A percentile compares a stretch with the other conserved stretches of the same genome.
Evolutionary conservation across 1,140 invertebrate species (phyloP).

Genomic region (Carcinoscorpius rotundicauda): DNA sequence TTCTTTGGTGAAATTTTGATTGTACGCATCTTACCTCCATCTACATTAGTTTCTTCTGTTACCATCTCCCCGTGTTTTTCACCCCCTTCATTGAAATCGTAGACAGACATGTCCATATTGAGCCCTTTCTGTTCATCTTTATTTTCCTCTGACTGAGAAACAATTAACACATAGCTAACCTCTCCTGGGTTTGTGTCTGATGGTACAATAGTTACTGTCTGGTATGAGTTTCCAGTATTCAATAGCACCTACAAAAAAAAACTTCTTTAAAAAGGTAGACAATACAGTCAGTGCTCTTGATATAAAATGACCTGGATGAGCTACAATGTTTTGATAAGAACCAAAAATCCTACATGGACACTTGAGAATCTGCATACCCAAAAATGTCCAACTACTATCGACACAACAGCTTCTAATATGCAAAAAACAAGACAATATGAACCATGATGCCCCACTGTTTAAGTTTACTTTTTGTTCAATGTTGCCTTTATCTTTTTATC

Average conservation of each 20-base stretch:
- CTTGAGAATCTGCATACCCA: too few relatives aligned
- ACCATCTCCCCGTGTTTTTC: constrained; percentile 2
- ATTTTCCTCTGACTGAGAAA: constrained; percentile 49
- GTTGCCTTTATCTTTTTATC: too few relatives aligned
- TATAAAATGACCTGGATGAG: too few relatives aligned
- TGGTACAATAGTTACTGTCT: constrained; percentile 74
- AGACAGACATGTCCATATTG: constrained; percentile 37
- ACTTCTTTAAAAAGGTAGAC: too few relatives aligned
- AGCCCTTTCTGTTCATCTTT: constrained; percentile 22
- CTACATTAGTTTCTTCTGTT: background rate
- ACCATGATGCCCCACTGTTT: too few relatives aligned
- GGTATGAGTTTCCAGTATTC: constrained; percentile 40
- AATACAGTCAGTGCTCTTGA: too few relatives aligned
- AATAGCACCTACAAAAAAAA: constrained; percentile 15
- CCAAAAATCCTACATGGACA: too few relatives aligned
- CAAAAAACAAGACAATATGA: too few relatives aligned
- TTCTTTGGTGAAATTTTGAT: constrained; percentile 53
- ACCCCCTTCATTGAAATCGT: constrained; percentile 40
- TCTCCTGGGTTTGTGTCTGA: constrained; percentile 63
- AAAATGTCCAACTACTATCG: too few relatives aligned
- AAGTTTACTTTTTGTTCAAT: too few relatives aligned
- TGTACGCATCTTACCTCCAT: constrained; percentile 17
- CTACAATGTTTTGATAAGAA: too few relatives aligned
- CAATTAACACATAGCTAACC: constrained; percentile 79
- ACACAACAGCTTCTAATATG: too few relatives aligned